These are phyloP conservation scores for Urocitellus parryii DNA, from an alignment of 2,113 vertebrate species.

Conservation along the genomic window DNA sequence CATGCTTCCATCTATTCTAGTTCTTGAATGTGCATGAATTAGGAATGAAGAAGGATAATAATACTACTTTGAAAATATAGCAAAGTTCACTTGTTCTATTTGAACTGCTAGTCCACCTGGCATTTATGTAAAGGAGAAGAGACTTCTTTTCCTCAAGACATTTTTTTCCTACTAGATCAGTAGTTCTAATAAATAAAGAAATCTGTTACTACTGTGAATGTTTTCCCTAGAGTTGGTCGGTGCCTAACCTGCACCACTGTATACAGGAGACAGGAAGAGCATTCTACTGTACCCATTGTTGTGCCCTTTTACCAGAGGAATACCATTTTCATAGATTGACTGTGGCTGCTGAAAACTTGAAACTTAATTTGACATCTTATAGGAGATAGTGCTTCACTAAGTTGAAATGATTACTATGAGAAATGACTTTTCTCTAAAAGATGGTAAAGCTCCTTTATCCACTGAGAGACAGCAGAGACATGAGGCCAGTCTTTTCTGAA, in stretches of 20 bases:
- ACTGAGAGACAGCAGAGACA: slow-evolving; percentile 33
- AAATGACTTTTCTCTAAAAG: slow-evolving; percentile 16
- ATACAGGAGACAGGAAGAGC: not conserved
- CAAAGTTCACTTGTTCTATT: not conserved
- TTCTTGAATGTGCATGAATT: not conserved
- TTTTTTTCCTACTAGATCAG: not conserved
- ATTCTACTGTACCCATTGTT: not conserved
- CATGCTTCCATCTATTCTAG: not conserved
- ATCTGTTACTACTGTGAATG: not conserved
- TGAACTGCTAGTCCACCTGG: not conserved
- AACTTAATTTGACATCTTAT: slow-evolving; percentile 29
- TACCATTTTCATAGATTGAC: not conserved
- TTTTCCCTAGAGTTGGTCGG: not conserved
- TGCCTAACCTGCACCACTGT: not conserved
- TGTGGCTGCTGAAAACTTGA: not conserved
- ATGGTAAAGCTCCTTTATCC: not conserved
- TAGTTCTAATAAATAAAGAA: not conserved
- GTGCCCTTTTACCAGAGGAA: not conserved
- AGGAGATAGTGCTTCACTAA: not conserved
- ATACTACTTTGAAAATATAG: slow-evolving; percentile 11
- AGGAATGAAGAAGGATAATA: not conserved
- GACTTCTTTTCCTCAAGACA: not conserved
- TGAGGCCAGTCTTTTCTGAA: slow-evolving; percentile 43
- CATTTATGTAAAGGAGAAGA: not conserved
- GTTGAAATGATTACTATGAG: not conserved